Percentiles rank a stretch among this genome's conserved stretches.
Evolutionary conservation across 1,140 invertebrate genomes (phyloP).

Genomic region (Trichonephila clavata): DNA sequence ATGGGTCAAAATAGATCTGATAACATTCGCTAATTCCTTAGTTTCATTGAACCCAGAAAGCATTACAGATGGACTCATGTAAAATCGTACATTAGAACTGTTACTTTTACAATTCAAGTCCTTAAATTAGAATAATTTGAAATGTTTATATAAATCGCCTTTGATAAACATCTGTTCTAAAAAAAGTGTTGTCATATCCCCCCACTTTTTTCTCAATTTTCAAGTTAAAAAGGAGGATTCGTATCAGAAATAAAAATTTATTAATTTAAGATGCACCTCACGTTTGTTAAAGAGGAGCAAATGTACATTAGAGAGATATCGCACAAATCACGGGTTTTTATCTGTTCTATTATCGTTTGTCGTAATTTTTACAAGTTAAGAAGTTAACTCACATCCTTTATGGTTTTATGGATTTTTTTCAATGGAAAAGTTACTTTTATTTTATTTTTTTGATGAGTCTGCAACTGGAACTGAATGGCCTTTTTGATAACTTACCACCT

Average conservation of each 20-base stretch:
- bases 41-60: too few relatives aligned
- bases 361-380: background rate
- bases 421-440: background rate
- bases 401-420: background rate
- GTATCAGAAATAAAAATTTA: background rate
- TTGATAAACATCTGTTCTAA: too few relatives aligned
- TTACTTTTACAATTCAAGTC: too few relatives aligned
- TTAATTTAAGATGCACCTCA: background rate
- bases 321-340: background rate
- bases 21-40: too few relatives aligned
- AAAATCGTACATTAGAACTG: too few relatives aligned
- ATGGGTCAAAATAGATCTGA: too few relatives aligned
- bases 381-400: background rate
- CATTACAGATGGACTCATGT: too few relatives aligned
- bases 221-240: too few relatives aligned
- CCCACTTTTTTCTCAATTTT: too few relatives aligned
- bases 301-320: background rate
- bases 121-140: too few relatives aligned
- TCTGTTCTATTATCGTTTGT: background rate
- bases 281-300: background rate
- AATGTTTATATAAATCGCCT: too few relatives aligned
- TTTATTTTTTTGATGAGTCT: background rate
- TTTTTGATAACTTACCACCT: conserved; percentile 19
- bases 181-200: too few relatives aligned
- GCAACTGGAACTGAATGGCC: background rate